Evolutionary conservation across 2,888 invertebrate species (phyloP), one percentile per base, ranked within the genome.

Genomic region (Drosophila setosimentum): DNA sequence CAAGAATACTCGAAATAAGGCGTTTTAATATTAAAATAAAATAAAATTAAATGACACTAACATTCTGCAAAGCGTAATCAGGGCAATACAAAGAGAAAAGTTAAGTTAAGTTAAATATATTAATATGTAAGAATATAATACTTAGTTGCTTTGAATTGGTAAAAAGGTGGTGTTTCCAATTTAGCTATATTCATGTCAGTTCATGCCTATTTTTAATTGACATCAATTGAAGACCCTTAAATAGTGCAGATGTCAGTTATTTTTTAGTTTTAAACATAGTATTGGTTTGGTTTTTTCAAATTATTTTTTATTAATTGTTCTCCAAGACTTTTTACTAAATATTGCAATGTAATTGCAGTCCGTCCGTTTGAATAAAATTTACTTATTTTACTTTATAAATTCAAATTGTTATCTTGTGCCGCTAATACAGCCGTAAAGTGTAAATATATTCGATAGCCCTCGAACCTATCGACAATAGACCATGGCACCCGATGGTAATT

Each of bases 271-370:
- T 42, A 2, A 42, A 5, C 21, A 21, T 1, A 5, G 1, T 1
- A 42, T 5, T 2, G 4, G 3, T n/a, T n/a, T 0, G 1, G 10
- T 40, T n/a, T 10, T 7, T 5, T 4, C 11, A 5, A 11, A 42
- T 21, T n/a, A 11, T 21, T 11, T 2, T 2, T 40, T n/a, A n/a
- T 11, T 10, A 40, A 40, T 4, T n/a, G 40, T 4, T 40, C 3
- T 16, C 0, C n/a, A 3, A n/a, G 10, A 3, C 18, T 4, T 10
- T 42, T 5, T 21, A 21, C 0, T 5, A 5, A 42, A 11, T n/a
- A 11, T 40, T n/a, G 35, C 35, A 35, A 1, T 2, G 35, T 6
- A 35, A 35, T 10, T 40, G n/a, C n/a, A 10, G 0, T n/a, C n/a
- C 10, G 10, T 2, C n/a, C n/a, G 10, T n/a, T 2, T 10, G 10